These are phyloP conservation scores for Dryococelus australis DNA, from an alignment of 2,888 invertebrate species.

Conservation along the genomic window DNA sequence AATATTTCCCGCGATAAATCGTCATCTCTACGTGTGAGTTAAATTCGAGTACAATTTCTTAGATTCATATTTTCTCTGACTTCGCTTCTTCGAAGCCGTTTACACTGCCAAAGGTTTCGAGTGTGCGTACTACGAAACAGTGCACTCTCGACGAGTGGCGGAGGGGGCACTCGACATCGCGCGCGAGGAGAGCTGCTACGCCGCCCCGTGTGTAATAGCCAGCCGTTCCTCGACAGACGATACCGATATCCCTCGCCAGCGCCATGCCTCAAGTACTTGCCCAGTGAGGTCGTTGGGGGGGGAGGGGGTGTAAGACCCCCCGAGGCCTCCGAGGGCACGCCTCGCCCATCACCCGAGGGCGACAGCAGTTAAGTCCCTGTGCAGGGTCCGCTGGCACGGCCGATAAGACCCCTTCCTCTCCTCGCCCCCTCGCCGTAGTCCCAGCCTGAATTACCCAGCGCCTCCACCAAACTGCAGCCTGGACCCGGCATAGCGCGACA, in stretches of 20 bases:
- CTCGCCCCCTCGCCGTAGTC: background rate
- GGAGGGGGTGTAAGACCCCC: background rate
- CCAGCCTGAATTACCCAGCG: background rate
- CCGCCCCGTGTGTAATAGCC: too few relatives aligned
- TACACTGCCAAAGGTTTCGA: too few relatives aligned
- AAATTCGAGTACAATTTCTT: too few relatives aligned
- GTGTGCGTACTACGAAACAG: too few relatives aligned
- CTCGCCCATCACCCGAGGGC: slow-evolving; percentile 22
- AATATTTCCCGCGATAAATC: too few relatives aligned
- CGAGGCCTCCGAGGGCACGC: slow-evolving; percentile 18
- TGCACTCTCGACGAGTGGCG: too few relatives aligned
- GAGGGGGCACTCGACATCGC: too few relatives aligned
- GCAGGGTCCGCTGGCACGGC: background rate
- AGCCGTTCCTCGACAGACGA: background rate
- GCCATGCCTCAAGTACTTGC: background rate
- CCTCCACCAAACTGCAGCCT: background rate
- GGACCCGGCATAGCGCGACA: background rate
- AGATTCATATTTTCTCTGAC: too few relatives aligned
- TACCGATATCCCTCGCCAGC: background rate
- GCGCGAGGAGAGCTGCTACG: too few relatives aligned
- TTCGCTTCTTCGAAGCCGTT: too few relatives aligned
- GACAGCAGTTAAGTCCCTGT: background rate
- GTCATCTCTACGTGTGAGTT: too few relatives aligned
- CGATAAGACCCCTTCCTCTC: background rate
- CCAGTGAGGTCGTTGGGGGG: background rate